Base-by-base conservation (phyloP, 2,888 invertebrate species). In the Orchesellides sinensis region DNA sequence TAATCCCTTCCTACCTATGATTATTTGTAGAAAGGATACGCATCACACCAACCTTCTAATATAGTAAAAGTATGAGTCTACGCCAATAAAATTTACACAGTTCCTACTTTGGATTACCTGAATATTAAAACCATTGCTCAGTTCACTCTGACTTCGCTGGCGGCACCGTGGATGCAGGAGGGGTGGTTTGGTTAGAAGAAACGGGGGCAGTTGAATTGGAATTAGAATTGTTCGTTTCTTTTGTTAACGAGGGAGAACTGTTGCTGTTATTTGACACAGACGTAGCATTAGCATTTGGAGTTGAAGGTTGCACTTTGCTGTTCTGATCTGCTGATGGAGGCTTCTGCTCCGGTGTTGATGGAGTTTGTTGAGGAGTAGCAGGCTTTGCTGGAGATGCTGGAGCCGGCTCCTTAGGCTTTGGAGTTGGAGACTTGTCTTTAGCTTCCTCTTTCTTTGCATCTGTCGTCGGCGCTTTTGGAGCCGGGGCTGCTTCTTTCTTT, bases 361-460 rank as follows among this genome's bases (percentile, higher is more conserved):
- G 66, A n/a, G 79, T 45, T 21, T 35, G 52, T 45, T 27, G 74
- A 19, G 78, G 49, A 72, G 72, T 77, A 29, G 80, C 75, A 25
- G 80, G 59, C 21, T 79, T 69, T 32, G 68, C 65, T 47, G 83
- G 83, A 61, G 75, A 83, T 19, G 25, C 27, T 17, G 68, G 47
- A n/a, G 29, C 70, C 12, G 78, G 32, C 14, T 70, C 79, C 32
- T 78, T 78, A 32, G 78, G 35, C 45, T 77, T 77, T 10, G 59
- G 56, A 23, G 77, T 21, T 12, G 56, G 68, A 19, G 73, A 73
- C 25, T 73, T 72, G n/a, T 70, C 81, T 40, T 72, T 81, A 23
- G 66, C 25, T 49, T 79, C 80, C 47, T 85, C 85, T 65, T 85
- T 85, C 73, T 85, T 85, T 23, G 83, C 35, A 35, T 85, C 85